These are phyloP conservation scores for Arremon brunneinucha DNA, from an alignment of 2,797 vertebrate genomes.

Conservation along the genomic window DNA sequence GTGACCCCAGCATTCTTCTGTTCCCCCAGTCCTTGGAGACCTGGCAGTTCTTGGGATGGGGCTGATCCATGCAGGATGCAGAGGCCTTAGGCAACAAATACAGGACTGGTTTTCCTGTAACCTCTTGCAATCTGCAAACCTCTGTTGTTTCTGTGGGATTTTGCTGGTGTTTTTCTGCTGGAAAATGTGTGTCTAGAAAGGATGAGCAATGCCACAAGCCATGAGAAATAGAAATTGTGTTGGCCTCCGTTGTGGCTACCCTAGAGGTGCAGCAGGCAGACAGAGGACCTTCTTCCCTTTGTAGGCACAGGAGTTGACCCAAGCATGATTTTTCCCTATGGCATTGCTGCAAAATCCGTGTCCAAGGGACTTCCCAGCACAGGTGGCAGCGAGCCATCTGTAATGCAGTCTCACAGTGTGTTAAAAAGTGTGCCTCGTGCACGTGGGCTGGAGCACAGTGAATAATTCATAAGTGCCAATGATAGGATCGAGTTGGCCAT, in stretches of 20 bases:
- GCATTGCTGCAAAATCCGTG: neutral
- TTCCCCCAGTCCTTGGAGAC: neutral
- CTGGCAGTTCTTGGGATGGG: neutral
- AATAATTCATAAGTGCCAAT: neutral
- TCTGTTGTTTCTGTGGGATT: neutral
- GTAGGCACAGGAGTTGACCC: neutral
- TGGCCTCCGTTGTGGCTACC: neutral
- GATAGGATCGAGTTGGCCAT: neutral
- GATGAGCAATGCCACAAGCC: neutral
- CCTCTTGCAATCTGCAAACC: neutral
- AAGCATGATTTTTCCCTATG: neutral
- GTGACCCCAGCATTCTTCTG: neutral
- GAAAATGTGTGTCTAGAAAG: neutral
- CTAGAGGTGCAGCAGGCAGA: neutral
- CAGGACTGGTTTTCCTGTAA: neutral
- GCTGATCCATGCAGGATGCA: accelerated
- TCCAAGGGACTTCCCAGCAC: neutral
- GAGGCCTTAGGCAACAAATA: neutral
- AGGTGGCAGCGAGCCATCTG: neutral
- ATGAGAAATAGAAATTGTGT: neutral
- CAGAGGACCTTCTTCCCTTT: neutral
- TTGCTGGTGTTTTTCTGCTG: neutral
- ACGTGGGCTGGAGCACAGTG: neutral
- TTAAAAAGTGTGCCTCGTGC: neutral
- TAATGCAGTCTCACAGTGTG: neutral